Evolutionary conservation across 37 sponge, comb jelly and placozoan species (phyloP).

Genomic region (Bolinopsis microptera): DNA sequence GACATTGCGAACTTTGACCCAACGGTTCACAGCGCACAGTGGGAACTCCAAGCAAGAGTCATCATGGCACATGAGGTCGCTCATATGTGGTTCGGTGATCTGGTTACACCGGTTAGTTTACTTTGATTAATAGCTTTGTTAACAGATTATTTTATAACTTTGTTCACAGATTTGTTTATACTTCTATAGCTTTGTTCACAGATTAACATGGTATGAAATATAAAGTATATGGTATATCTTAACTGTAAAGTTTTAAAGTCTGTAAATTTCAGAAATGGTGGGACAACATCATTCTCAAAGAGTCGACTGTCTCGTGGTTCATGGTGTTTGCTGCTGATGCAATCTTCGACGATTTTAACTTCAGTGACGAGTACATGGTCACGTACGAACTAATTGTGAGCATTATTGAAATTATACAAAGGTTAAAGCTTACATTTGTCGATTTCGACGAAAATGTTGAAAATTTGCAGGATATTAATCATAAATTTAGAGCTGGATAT

Average conservation of each 20-base stretch:
- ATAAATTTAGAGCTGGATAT: too few species aligned
- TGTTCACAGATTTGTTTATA: too few species aligned
- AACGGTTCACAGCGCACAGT: not conserved
- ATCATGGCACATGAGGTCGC: conserved; percentile 60
- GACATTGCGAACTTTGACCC: conserved; percentile 32
- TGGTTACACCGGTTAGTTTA: conserved; percentile 46
- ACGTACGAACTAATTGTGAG: not conserved
- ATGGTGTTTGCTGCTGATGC: conserved; percentile 19
- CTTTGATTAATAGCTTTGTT: too few species aligned
- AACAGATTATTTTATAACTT: too few species aligned
- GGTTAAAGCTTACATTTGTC: not conserved
- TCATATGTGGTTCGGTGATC: conserved; percentile 54
- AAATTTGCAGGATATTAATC: too few species aligned
- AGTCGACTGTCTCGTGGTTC: conserved; percentile 54
- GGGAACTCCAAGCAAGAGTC: not conserved
- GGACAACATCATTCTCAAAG: conserved; percentile 30
- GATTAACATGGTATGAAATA: too few species aligned
- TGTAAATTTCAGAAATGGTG: conserved; percentile 38
- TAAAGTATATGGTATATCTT: too few species aligned
- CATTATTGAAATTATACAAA: not conserved
- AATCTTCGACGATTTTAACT: not conserved
- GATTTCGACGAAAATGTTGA: too few species aligned
- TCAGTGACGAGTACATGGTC: conserved; percentile 54
- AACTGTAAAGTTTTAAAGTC: too few species aligned
- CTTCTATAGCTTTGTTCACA: too few species aligned